Conservation (phyloP, 1,140 invertebrate species). For the Apis cerana region DNA sequence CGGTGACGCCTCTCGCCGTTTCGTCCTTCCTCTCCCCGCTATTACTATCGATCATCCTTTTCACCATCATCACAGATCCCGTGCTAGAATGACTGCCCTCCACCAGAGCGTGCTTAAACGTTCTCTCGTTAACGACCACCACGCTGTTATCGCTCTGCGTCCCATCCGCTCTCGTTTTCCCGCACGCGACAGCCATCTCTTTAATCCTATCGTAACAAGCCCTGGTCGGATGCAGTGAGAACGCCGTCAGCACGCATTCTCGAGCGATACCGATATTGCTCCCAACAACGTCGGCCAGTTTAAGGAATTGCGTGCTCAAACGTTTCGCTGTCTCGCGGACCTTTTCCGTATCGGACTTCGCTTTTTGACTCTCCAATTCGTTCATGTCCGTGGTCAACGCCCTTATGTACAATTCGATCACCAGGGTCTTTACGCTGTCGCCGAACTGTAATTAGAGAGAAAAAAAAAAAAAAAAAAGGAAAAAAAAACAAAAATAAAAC, state of each 20-base stretch:
- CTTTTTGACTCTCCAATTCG: slow-evolving; percentile 86
- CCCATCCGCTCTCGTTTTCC: slow-evolving; percentile 75
- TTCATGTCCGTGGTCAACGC: slow-evolving; percentile 89
- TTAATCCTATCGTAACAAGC: slow-evolving; percentile 81
- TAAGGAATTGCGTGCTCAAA: slow-evolving; percentile 83
- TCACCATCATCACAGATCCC: neutral
- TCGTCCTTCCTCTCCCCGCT: neutral
- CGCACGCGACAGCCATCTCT: slow-evolving; percentile 81
- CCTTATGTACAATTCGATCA: slow-evolving; percentile 87
- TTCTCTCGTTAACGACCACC: slow-evolving; percentile 60
- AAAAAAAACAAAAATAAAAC: neutral
- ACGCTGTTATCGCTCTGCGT: slow-evolving; percentile 25
- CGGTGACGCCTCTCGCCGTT: neutral
- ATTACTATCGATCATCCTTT: neutral
- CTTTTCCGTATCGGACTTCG: slow-evolving; percentile 81
- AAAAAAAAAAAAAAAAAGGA: slow-evolving; percentile 27
- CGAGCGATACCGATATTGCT: slow-evolving; percentile 82
- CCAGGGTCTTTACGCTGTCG: slow-evolving; percentile 83
- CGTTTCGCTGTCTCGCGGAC: slow-evolving; percentile 81
- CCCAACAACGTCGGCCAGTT: slow-evolving; percentile 82
- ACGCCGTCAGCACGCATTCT: slow-evolving; percentile 86
- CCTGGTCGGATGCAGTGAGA: slow-evolving; percentile 84
- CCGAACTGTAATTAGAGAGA: slow-evolving; percentile 82
- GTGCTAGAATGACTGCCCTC: slow-evolving; percentile 5
- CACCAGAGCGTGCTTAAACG: neutral